Base-by-base conservation (phyloP, 1,140 invertebrate species). In the Batillaria attramentaria region DNA sequence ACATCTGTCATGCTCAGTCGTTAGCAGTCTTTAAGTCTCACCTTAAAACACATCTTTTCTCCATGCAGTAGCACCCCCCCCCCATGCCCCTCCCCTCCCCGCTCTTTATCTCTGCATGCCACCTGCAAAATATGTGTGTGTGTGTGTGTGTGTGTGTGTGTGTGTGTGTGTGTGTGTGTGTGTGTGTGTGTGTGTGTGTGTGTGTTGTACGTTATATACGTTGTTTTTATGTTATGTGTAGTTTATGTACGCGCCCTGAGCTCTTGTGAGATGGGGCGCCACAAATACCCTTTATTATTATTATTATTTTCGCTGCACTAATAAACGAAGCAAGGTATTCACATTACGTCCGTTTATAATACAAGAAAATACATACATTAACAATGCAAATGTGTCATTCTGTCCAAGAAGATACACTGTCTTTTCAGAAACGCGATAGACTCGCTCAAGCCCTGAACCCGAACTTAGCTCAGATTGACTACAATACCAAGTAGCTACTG, bases 161-260 rank as follows among this genome's bases (percentile, higher is more conserved):
- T n/a, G 46, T n/a, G n/a, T 54, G 46, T 54, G 46, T 54, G 46
- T 54, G 46, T 54, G 46, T 54, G 46, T 54, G 46, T 54, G n/a
- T 18, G 46, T 54, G n/a, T 54, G 46, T 54, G 46, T 0, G 16
- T 54, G n/a, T 54, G 46, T 54, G 46, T 1, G 16, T 54, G 46
- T 54, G 46, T 54, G n/a, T n/a, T n/a, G 16, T 18, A 54, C 46
- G n/a, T 18, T 16, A 54, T n/a, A 18, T 18, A 1, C 16, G n/a
- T 54, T 54, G n/a, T n/a, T n/a, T n/a, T n/a, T n/a, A n/a, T n/a
- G n/a, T n/a, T n/a, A n/a, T n/a, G n/a, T n/a, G n/a, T n/a, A 54
- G 16, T 54, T 18, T 54, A 18, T 54, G 46, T n/a, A 54, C 46
- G 2, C n/a, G n/a, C 46, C 16, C 16, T n/a, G n/a, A 54, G 46